Conservation (phyloP, 2,113 vertebrate species). For the Istiophorus platypterus region DNA sequence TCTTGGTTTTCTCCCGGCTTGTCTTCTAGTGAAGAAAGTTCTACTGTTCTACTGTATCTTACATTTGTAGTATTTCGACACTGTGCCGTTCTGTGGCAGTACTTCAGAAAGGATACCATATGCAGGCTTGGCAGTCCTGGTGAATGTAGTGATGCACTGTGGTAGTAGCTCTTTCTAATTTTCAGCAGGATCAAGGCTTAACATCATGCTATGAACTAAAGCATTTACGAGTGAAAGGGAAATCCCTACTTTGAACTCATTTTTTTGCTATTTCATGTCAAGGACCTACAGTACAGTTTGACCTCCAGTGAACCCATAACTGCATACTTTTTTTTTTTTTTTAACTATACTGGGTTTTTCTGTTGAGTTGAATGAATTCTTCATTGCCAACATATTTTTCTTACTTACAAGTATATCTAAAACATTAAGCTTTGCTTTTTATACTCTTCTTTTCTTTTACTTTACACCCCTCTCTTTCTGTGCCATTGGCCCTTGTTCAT, state of each 20-base stretch:
- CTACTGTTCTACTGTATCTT: neutral
- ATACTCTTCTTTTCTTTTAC: slow-evolving; percentile 29
- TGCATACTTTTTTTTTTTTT: slow-evolving; percentile 8
- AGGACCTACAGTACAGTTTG: slow-evolving; percentile 1
- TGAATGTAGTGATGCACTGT: slow-evolving; percentile 33
- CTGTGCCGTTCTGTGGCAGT: slow-evolving; percentile 12
- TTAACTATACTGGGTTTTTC: neutral
- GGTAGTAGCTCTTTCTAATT: slow-evolving; percentile 39
- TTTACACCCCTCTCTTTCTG: slow-evolving; percentile 38
- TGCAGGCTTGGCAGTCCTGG: slow-evolving; percentile 4
- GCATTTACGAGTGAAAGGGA: slow-evolving; percentile 7
- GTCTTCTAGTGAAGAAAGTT: neutral
- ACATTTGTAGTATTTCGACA: neutral
- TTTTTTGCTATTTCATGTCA: slow-evolving; percentile 5
- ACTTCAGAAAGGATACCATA: slow-evolving; percentile 24
- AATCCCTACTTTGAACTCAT: slow-evolving; percentile 13
- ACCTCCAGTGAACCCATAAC: neutral
- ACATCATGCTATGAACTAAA: slow-evolving; percentile 25
- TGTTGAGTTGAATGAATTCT: neutral
- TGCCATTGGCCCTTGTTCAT: too few species aligned
- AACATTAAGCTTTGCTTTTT: slow-evolving; percentile 10
- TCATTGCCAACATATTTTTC: neutral
- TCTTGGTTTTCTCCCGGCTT: neutral
- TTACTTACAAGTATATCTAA: slow-evolving; percentile 8
- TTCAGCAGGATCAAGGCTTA: slow-evolving; percentile 22